A percentile compares a stretch with the other conserved stretches of the same genome.
These are phyloP conservation scores for Saturnia pavonia DNA, from an alignment of 2,888 invertebrate species.

Conservation along the genomic window DNA sequence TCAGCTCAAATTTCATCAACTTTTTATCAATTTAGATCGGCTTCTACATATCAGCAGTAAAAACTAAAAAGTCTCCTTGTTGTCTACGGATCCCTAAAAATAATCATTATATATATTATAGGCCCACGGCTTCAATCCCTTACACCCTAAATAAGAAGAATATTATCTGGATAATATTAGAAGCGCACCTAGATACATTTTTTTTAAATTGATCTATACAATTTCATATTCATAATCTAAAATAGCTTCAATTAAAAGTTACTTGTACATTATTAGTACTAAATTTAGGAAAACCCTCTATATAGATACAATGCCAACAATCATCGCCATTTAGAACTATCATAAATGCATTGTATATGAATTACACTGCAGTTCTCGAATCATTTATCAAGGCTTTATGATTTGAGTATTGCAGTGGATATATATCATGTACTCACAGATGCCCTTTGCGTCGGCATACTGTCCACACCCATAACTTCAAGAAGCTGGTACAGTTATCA, in stretches of 20 bases:
- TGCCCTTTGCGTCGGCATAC: conserved; percentile 53
- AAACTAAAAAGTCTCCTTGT: not conserved
- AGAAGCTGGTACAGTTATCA: conserved; percentile 39
- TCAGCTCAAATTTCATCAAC: not conserved
- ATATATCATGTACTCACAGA: conserved; percentile 47
- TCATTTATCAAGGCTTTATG: conserved; percentile 20
- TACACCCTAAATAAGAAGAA: not conserved
- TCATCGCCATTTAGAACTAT: not conserved
- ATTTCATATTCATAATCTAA: not conserved
- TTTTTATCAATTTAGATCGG: not conserved
- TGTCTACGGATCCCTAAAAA: no score
- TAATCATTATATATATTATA: no score
- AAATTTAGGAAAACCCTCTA: not conserved
- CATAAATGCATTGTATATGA: conserved; percentile 4
- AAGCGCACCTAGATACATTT: not conserved
- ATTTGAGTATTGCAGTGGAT: conserved; percentile 23
- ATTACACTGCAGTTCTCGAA: conserved; percentile 20
- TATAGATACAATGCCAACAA: not conserved
- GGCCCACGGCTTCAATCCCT: not conserved
- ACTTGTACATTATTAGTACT: not conserved
- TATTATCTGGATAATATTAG: not conserved
- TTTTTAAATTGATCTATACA: not conserved
- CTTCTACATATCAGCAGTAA: not conserved
- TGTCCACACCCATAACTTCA: conserved; percentile 67
- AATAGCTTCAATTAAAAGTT: not conserved